Evolutionary conservation across 2,888 invertebrate species (phyloP), one percentile per base, ranked within the genome.

Genomic region (Epicampocera succincta): DNA sequence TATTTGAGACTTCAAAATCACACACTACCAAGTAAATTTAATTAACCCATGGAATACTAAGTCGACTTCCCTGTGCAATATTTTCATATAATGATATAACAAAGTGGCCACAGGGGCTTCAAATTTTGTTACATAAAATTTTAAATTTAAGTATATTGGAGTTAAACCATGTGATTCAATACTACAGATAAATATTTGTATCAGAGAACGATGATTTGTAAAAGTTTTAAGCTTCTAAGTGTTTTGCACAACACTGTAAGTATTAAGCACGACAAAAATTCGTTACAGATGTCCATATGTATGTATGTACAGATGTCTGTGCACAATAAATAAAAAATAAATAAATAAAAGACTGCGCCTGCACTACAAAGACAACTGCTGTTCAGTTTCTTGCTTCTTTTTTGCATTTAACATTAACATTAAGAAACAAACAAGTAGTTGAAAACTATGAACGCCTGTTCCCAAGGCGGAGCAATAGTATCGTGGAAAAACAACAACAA

Each of bases 401-500:
- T 66, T 52, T 52, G 17, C 25, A 60, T n/a, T 75, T 66, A 29
- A 29, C 29, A n/a, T n/a, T n/a, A n/a, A n/a, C 38, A 38, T 48
- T 38, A 15, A 12, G 12, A 12, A 60, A 60, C 19, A 63, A 56
- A 65, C 21, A 15, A 52, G 46, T 17, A 29, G 54, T 77, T 84
- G 82, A 84, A 83, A 83, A 61, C 60, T 65, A 88, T 88, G 88
- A 73, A 85, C 85, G 87, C 88, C 88, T 89, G 89, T 84, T 89
- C 86, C 85, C 80, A 84, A 85, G 85, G 85, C 88, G 87, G 86
- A 88, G 87, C 87, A 87, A 89, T 89, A 89, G 89, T 88, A 85
- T 68, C 84, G 66, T 71, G 71, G 86, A 89, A 88, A 80, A 88
- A 87, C 88, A 88, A 88, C 88, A 88, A 88, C 87, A 86, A 85